Base-by-base conservation (phyloP, 2,113 vertebrate genomes). In the Seriola dumerili region DNA sequence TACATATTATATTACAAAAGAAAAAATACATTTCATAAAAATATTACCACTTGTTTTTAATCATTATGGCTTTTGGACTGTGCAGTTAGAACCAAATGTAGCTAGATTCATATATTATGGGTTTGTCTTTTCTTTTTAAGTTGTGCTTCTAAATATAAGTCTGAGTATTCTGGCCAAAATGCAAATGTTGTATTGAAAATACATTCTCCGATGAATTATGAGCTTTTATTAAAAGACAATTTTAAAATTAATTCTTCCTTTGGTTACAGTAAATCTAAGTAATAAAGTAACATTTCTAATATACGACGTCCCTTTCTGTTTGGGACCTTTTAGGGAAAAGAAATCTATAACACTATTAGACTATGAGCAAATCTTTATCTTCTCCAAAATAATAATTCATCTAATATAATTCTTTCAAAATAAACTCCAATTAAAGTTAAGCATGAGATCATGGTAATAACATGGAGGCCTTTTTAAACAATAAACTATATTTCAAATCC, bases 11-110 rank as follows among this genome's bases (percentile, higher is more conserved):
- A 75, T 77, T 89, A 94, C 84, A 92, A 90, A 92, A 83, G 68
- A 82, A 88, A 74, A 86, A 77, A 84, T 72, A 85, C 65, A 75
- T 78, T 80, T 88, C 83, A 88, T 81, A 92, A 88, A 93, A 92
- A 94, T 81, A 90, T 46, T 76, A 86, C 71, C 23, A 78, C 71
- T 84, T 65, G 48, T 79, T 82, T 87, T 84, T 36, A 78, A 84
- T 92, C 58, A 86, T 77, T 94, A 95, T 95, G 94, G 94, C 94
- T 95, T 94, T 87, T 80, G 78, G 85, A 88, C 75, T 92, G 82
- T 91, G 85, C 85, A 81, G 72, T 87, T 84, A 74, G 66, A 85
- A 81, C 81, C 83, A 62, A 88, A 89, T 84, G 78, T 67, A 78
- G 78, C 70, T 44, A 19, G 42, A 82, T 85, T 78, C 34, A 86